Evolutionary conservation across 2,797 vertebrate genomes (phyloP), one percentile per base, ranked within the genome.

Genomic region (Acanthopagrus latus): DNA sequence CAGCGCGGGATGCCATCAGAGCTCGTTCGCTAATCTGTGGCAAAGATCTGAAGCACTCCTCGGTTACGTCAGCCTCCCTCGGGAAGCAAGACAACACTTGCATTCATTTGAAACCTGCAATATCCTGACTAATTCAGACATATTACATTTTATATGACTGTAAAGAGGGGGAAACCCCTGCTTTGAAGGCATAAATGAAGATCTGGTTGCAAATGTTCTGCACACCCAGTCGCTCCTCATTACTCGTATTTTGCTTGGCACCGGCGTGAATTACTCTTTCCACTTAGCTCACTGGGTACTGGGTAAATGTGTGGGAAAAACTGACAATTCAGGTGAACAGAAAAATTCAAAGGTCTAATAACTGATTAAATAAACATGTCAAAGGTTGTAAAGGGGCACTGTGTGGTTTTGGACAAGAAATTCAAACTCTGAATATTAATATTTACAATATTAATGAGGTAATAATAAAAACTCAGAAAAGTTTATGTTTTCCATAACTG

Each of bases 141-240:
- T 87, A 93, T 93, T 94, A 93, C 89, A 89, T 92, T 90, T 91
- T 90, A 86, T 88, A 80, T 72, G 89, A 80, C 86, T 78, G 73
- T 90, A 87, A 91, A 86, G 76, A 88, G 69, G 80, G 90, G 80
- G 69, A 86, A 91, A 59, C 56, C 89, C 81, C 74, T 64, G 25
- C 64, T 90, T 83, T 86, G 85, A 89, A 84, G 79, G 72, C 64
- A 69, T 67, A 85, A 80, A 71, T 77, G 68, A 89, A 90, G 89
- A 84, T 88, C 86, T 91, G 66, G 85, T 88, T 91, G 83, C 85
- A 82, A 81, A 79, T 48, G 75, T 38, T 81, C 48, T 71, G 71
- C 11, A 33, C 74, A 78, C 50, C 43, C 80, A 29, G 73, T 78
- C 81, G n/a, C 46, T 76, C 67, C 68, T 83, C 67, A 81, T 89